Conservation (phyloP, 1,140 invertebrate species). For the Pseudomyrmex dendroicus region DNA sequence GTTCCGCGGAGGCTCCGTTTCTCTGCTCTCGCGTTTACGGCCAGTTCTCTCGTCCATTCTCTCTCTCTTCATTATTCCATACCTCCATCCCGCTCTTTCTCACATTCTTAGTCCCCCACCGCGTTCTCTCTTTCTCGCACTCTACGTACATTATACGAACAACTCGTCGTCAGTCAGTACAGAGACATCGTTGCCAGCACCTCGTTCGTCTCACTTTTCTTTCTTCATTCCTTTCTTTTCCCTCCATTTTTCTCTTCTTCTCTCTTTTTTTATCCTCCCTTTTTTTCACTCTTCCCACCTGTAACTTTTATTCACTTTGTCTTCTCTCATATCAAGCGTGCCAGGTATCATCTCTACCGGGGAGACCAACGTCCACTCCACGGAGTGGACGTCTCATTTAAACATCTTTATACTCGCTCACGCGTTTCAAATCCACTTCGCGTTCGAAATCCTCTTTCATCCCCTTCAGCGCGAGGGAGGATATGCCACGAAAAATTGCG, state of each 20-base stretch:
- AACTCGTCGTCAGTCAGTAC: constrained; percentile 64
- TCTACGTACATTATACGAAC: constrained; percentile 69
- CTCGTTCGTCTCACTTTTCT: constrained; percentile 47
- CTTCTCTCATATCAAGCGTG: constrained; percentile 8
- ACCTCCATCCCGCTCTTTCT: constrained; percentile 55
- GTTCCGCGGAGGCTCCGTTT: constrained; percentile 8
- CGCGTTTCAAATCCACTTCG: not conserved
- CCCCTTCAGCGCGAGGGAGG: not conserved
- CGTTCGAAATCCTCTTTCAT: not conserved
- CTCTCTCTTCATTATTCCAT: constrained; percentile 55
- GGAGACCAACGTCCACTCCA: not conserved
- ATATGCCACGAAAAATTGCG: constrained; percentile 18
- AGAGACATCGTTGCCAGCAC: constrained; percentile 66
- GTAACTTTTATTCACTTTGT: constrained; percentile 22
- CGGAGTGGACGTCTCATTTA: not conserved
- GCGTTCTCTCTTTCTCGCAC: constrained; percentile 69
- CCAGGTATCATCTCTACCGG: constrained; percentile 7
- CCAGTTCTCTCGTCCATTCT: constrained; percentile 65
- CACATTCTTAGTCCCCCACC: constrained; percentile 56
- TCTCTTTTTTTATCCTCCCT: constrained; percentile 27
- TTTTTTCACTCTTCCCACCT: not conserved
- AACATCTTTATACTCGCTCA: constrained; percentile 23
- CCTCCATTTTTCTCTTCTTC: constrained; percentile 55
- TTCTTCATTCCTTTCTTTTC: constrained; percentile 35
- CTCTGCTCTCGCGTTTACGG: constrained; percentile 47